These are phyloP conservation scores for Plutella xylostella DNA, from an alignment of 2,888 invertebrate species.

Conservation along the genomic window DNA sequence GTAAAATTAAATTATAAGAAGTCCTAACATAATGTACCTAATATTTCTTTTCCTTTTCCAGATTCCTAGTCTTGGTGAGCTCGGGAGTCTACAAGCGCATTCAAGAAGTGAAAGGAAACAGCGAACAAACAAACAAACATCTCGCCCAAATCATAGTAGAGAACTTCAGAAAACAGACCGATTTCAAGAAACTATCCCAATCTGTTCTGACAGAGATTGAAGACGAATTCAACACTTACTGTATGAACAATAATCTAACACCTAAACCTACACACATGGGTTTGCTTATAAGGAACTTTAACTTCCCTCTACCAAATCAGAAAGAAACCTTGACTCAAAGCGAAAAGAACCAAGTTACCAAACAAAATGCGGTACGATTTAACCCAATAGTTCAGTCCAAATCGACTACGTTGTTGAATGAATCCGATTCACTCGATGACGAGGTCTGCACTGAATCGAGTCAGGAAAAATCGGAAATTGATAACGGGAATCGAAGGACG, in stretches of 20 bases:
- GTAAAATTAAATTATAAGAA: no score
- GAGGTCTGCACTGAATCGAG: neutral
- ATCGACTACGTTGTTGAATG: slow-evolving; percentile 50
- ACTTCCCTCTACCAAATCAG: slow-evolving; percentile 78
- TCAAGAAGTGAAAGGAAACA: slow-evolving; percentile 77
- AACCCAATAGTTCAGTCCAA: slow-evolving; percentile 72
- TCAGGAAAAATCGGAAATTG: slow-evolving; percentile 49
- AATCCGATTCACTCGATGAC: slow-evolving; percentile 49
- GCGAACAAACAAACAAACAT: slow-evolving; percentile 84
- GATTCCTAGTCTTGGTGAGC: slow-evolving; percentile 87
- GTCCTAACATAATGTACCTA: no score
- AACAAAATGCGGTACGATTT: slow-evolving; percentile 70
- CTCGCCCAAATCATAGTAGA: slow-evolving; percentile 84
- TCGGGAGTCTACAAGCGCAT: slow-evolving; percentile 87
- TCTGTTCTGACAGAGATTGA: slow-evolving; percentile 87
- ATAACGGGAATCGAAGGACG: slow-evolving; percentile 39
- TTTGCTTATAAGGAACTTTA: slow-evolving; percentile 87
- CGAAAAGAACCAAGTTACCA: slow-evolving; percentile 29
- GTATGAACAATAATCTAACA: slow-evolving; percentile 66
- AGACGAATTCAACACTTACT: slow-evolving; percentile 84
- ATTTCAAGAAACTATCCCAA: slow-evolving; percentile 86
- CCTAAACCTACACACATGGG: slow-evolving; percentile 85
- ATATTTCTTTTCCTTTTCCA: slow-evolving; percentile 26
- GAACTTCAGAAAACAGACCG: slow-evolving; percentile 83
- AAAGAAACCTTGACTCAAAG: slow-evolving; percentile 19